These are phyloP conservation scores for Rotaria sp. DNA, from an alignment of 2,888 invertebrate genomes.

Conservation along the genomic window DNA sequence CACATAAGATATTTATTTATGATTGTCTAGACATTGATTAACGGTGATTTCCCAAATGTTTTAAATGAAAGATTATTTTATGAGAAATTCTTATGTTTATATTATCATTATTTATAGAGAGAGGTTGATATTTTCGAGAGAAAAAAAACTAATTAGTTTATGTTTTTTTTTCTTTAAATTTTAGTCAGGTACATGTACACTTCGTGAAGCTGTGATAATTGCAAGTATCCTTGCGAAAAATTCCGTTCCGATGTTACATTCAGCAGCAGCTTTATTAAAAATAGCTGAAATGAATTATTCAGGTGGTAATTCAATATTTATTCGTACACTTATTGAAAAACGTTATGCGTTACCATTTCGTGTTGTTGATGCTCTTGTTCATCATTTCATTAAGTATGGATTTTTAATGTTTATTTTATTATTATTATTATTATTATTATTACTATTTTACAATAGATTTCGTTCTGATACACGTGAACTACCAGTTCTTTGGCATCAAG, in stretches of 20 bases:
- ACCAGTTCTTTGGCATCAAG: constrained; percentile 95
- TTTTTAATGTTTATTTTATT: background rate
- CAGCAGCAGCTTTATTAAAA: constrained; percentile 84
- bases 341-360: constrained; percentile 91
- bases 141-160: no score
- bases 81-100: no score
- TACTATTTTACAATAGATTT: constrained; percentile 62
- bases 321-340: constrained; percentile 86
- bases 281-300: constrained; percentile 95
- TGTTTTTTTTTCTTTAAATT: constrained; percentile 51
- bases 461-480: constrained; percentile 72
- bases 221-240: constrained; percentile 81
- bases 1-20: no score
- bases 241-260: constrained; percentile 86
- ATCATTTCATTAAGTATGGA: constrained; percentile 77
- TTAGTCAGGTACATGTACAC: constrained; percentile 77
- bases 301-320: constrained; percentile 87
- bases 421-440: background rate
- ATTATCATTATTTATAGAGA: no score
- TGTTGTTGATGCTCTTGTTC: constrained; percentile 85
- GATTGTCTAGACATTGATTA: no score
- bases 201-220: constrained; percentile 88
- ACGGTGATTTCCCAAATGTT: no score
- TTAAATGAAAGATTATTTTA: no score
- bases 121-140: no score